A percentile compares a stretch with the other conserved stretches of the same genome.
Conservation (phyloP, 53 echinoderm and acorn worm species). For the Antedon mediterranea region DNA sequence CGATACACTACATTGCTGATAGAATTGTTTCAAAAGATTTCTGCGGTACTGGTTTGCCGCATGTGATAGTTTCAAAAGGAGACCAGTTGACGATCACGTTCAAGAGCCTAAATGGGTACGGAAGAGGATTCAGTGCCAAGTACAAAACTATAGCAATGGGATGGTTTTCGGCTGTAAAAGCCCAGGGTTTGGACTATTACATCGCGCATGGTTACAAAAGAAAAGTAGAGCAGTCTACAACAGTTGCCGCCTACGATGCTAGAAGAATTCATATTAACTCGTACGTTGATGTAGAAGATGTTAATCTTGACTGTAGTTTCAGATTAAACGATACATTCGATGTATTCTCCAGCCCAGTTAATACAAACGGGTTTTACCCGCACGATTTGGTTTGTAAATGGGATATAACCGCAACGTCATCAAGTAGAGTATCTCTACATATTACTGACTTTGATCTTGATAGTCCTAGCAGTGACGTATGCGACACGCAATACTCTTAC, state of each 20-base stretch:
- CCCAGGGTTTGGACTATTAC: background rate
- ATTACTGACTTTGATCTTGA: conserved; percentile 27
- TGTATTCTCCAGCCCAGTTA: background rate
- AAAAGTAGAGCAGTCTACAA: background rate
- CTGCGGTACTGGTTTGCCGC: conserved; percentile 16
- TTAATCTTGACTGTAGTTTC: background rate
- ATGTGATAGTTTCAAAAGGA: background rate
- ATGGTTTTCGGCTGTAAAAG: background rate
- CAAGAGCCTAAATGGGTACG: conserved; percentile 1
- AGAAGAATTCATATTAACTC: background rate
- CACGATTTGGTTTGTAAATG: conserved; percentile 8
- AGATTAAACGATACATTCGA: background rate
- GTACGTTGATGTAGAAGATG: background rate
- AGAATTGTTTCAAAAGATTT: background rate
- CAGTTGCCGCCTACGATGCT: background rate
- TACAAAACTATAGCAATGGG: background rate
- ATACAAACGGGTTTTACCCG: background rate
- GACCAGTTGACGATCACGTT: conserved; percentile 4
- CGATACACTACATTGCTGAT: background rate
- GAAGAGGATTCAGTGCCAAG: conserved; percentile 11
- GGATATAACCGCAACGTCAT: conserved; percentile 11
- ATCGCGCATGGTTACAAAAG: background rate
- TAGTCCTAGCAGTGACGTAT: background rate
- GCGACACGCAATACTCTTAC: conserved; percentile 21
- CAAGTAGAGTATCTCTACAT: conserved; percentile 7